These are phyloP conservation scores for Dyspetes luteomarginatus DNA, from an alignment of 2,888 invertebrate species.

Conservation along the genomic window DNA sequence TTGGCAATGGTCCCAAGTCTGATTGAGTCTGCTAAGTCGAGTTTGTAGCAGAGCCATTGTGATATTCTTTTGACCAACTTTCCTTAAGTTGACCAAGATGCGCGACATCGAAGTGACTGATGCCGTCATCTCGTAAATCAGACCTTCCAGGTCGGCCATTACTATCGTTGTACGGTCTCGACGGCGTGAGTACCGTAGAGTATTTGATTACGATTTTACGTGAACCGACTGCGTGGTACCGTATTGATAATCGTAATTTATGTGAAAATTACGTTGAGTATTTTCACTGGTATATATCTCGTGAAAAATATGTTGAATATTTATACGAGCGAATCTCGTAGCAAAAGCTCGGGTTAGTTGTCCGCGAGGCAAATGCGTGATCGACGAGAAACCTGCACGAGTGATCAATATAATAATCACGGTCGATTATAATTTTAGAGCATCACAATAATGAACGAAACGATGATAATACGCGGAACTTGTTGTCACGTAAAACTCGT, in stretches of 20 bases:
- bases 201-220: neutral
- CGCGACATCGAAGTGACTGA: neutral
- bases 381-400: neutral
- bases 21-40: slow-evolving; percentile 8
- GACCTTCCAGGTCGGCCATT: slow-evolving; percentile 19
- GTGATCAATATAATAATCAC: neutral
- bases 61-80: slow-evolving; percentile 12
- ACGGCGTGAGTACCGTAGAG: slow-evolving; percentile 45
- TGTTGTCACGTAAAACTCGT: neutral
- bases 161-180: slow-evolving; percentile 32
- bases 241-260: neutral
- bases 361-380: neutral
- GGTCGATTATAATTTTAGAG: slow-evolving; percentile 27
- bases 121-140: slow-evolving; percentile 10
- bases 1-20: slow-evolving; percentile 18
- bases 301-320: neutral
- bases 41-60: slow-evolving; percentile 5
- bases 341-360: neutral
- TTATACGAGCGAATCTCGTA: neutral
- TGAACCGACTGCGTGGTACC: slow-evolving; percentile 26
- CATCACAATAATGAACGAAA: neutral
- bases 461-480: neutral
- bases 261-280: neutral
- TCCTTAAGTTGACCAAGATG: slow-evolving; percentile 19
- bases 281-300: neutral